Conservation (phyloP, 2,797 vertebrate species). For the Agapornis canus region DNA sequence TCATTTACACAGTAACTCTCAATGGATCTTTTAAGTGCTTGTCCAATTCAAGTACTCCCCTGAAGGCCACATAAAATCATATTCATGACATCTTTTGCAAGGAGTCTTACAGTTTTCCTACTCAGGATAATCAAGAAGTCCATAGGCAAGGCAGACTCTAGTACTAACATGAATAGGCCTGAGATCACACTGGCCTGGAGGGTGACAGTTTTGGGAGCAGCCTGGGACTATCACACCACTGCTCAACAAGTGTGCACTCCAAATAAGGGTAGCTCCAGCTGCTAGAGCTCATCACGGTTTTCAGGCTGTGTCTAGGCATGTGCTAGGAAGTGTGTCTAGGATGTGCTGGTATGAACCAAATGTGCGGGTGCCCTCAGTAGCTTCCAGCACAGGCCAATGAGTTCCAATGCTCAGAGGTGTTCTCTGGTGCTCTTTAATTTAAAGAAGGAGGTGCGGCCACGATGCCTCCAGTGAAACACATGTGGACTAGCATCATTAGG, state of each 20-base stretch:
- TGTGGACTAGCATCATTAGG: neutral
- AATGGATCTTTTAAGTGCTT: neutral
- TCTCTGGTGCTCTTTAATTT: neutral
- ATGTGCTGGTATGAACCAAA: neutral
- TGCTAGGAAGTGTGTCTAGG: neutral
- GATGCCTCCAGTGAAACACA: neutral
- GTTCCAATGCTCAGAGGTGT: neutral
- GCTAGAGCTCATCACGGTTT: neutral
- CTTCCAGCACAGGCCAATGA: neutral
- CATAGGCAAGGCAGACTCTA: neutral
- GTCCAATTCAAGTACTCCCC: neutral
- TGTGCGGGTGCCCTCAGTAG: neutral
- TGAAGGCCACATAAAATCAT: neutral
- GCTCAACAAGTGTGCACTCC: neutral
- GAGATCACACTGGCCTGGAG: rapidly evolving
- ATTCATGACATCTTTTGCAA: neutral
- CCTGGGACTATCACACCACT: neutral
- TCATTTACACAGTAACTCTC: neutral
- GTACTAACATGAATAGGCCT: neutral
- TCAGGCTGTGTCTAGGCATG: neutral
- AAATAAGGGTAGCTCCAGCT: neutral
- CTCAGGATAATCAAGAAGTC: neutral
- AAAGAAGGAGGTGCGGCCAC: neutral
- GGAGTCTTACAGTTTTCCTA: neutral
- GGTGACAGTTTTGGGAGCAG: neutral